phyloP scores from a whole-genome alignment of 1,140 invertebrate species.

The Apocrypta bakeri region DNA sequence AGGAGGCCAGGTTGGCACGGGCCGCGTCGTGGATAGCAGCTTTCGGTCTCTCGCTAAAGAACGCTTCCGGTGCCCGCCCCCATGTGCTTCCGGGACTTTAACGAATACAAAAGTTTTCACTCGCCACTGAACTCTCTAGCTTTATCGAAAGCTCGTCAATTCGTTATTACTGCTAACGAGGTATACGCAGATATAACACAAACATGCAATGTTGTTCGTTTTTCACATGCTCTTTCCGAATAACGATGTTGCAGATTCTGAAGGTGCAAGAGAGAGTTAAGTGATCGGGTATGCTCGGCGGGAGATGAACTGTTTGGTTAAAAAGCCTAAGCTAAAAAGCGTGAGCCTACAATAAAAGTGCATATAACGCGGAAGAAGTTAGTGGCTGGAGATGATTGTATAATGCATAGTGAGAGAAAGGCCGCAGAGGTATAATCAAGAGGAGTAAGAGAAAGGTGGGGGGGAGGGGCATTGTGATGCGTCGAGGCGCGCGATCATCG shows the following conservation, averaged over 20 bases:
- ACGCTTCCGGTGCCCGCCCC: neutral
- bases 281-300: neutral
- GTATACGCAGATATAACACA: no score
- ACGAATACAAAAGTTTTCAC: no score
- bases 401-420: neutral
- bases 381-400: neutral
- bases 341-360: no score
- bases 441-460: no score
- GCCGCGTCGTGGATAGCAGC: conserved; percentile 56
- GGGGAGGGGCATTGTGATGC: conserved; percentile 48
- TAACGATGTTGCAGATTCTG: no score
- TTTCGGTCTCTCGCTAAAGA: conserved; percentile 15
- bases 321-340: no score
- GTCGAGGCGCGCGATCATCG: conserved; percentile 44
- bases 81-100: conserved; percentile 56
- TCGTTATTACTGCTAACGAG: no score
- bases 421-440: neutral
- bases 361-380: neutral
- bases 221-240: no score
- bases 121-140: no score
- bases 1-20: conserved; percentile 60
- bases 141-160: conserved; percentile 18
- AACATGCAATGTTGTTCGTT: no score
- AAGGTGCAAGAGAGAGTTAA: no score
- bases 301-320: no score